Evolutionary conservation across 2,113 vertebrate species (phyloP), one percentile per base, ranked within the genome.

Genomic region (Eira barbara): DNA sequence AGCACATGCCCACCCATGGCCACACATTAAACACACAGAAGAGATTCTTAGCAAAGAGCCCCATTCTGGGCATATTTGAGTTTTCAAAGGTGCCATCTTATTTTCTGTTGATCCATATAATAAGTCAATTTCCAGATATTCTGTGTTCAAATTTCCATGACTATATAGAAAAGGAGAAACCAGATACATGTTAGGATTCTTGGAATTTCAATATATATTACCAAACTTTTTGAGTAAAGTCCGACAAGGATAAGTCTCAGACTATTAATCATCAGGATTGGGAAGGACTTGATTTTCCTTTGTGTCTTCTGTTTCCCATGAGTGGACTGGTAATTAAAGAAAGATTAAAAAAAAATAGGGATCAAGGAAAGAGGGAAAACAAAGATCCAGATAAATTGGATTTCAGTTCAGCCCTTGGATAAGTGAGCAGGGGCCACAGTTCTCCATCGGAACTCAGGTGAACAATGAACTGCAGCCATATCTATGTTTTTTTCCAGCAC

Each of bases 201-300:
- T 87, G 25, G 57, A 84, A 90, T 93, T 59, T 93, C 69, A 87
- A 49, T 3, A 73, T 76, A 71, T 0, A 18, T 78, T 76, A 94
- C 5, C 31, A 73, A 96, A 45, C 29, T 17, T 79, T 92, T 94
- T 63, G 36, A 91, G 94, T 80, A 92, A 87, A 95, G 34, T 90
- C 55, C 23, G 34, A 90, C 10, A 20, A 61, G 81, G 39, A 65
- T 59, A 96, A 79, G 10, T 23, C 17, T 89, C 81, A 88, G 65
- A 17, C 18, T 88, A 86, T 73, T 84, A 52, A 94, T 74, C 15
- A 76, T 47, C 4, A 91, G 29, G 80, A 78, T 82, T 95, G n/a
- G 80, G 92, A 96, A 45, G 27, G 15, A 78, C 18, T 90, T 93
- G 52, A 57, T 80, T 89, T 96, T 89, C 39, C 7, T 96, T 88